phyloP scores from a whole-genome alignment of 2,888 invertebrate genomes.

The Acheta domesticus region DNA sequence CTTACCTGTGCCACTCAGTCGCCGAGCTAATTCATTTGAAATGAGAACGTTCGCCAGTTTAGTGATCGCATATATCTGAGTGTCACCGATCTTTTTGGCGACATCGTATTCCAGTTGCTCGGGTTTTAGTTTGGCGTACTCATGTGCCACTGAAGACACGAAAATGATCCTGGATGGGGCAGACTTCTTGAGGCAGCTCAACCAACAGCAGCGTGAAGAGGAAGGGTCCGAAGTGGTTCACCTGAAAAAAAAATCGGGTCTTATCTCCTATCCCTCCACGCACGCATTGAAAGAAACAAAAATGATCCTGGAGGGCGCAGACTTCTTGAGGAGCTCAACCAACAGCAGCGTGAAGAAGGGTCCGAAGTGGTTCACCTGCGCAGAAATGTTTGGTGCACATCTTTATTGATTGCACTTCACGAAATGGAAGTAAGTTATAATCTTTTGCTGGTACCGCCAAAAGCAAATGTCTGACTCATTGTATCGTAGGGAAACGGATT shows the following conservation, averaged over 20 bases:
- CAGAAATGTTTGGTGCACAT: too few relatives aligned
- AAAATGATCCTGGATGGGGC: neutral
- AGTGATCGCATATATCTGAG: neutral
- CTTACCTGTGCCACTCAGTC: neutral
- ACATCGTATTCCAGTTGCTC: neutral
- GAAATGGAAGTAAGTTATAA: too few relatives aligned
- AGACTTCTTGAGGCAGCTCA: neutral
- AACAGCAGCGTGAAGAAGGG: neutral
- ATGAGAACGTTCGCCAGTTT: neutral
- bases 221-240: conserved; percentile 40
- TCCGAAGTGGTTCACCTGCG: conserved; percentile 53
- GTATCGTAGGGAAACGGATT: too few relatives aligned
- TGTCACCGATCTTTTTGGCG: neutral
- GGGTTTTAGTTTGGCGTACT: neutral
- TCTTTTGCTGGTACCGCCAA: too few relatives aligned
- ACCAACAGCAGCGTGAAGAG: neutral
- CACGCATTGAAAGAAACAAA: neutral
- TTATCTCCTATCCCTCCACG: too few relatives aligned
- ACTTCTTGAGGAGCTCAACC: neutral
- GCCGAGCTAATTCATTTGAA: neutral
- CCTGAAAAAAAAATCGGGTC: too few relatives aligned
- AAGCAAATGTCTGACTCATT: too few relatives aligned
- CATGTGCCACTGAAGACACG: neutral
- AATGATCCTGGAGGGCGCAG: neutral
- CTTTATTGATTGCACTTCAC: too few relatives aligned